Conservation (phyloP, 2,888 invertebrate species). For the Ceraclea dissimilis region DNA sequence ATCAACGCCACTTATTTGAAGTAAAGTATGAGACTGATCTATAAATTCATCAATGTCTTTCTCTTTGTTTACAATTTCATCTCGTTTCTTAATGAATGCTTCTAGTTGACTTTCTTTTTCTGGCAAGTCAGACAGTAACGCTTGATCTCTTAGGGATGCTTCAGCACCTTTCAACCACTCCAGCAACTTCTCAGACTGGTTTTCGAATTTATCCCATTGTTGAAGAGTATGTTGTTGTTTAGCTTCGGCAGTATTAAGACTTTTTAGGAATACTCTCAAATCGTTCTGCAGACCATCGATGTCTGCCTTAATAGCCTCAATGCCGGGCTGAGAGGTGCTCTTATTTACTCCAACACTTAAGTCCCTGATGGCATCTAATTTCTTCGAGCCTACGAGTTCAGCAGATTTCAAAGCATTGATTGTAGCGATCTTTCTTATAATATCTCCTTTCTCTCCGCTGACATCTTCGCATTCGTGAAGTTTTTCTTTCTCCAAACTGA, state of each 20-base stretch:
- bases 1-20: slow-evolving; percentile 78
- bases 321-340: slow-evolving; percentile 76
- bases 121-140: slow-evolving; percentile 67
- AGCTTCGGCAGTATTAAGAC: slow-evolving; percentile 60
- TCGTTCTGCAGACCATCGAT: slow-evolving; percentile 60
- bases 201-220: slow-evolving; percentile 85
- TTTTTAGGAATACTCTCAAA: slow-evolving; percentile 58
- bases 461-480: slow-evolving; percentile 74
- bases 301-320: slow-evolving; percentile 64
- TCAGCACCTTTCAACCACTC: slow-evolving; percentile 85
- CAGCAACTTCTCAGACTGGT: slow-evolving; percentile 67
- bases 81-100: slow-evolving; percentile 64
- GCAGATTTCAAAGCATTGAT: slow-evolving; percentile 58
- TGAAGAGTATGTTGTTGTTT: slow-evolving; percentile 67
- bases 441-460: slow-evolving; percentile 76
- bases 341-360: slow-evolving; percentile 60
- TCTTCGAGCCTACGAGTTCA: slow-evolving; percentile 55
- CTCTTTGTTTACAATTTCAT: slow-evolving; percentile 72
- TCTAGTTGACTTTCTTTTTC: slow-evolving; percentile 75
- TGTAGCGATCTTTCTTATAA: slow-evolving; percentile 62
- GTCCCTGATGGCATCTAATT: slow-evolving; percentile 61
- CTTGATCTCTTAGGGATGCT: slow-evolving; percentile 77
- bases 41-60: slow-evolving; percentile 80
- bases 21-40: slow-evolving; percentile 79
- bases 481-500: slow-evolving; percentile 71